phyloP scores from a whole-genome alignment of 2,113 vertebrate species.

The Tretioscincus oriximinensis region DNA sequence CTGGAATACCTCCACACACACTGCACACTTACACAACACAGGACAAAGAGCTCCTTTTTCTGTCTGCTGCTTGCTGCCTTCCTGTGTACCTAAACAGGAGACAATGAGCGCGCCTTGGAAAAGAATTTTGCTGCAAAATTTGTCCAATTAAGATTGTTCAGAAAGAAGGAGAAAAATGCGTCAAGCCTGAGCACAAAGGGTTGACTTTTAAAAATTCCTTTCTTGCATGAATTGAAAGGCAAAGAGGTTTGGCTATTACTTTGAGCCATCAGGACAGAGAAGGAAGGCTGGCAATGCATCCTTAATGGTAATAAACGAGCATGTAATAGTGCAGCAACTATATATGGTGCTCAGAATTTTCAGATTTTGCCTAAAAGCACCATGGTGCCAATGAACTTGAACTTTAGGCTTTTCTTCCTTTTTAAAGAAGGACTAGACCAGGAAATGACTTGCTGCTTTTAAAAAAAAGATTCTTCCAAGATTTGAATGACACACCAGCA shows the following conservation, averaged over 20 bases:
- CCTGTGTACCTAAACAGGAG: neutral
- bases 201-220: neutral
- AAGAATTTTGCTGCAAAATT: neutral
- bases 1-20: constrained; percentile 38
- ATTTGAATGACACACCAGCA: constrained; percentile 59
- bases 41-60: constrained; percentile 52
- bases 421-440: constrained; percentile 30
- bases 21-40: constrained; percentile 48
- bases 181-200: neutral
- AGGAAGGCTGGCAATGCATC: constrained; percentile 52
- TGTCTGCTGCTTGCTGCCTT: constrained; percentile 21
- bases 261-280: constrained; percentile 42
- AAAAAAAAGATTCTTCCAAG: constrained; percentile 46
- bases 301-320: constrained; percentile 55
- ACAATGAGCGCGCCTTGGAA: neutral
- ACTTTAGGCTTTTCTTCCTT: constrained; percentile 36
- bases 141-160: neutral
- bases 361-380: constrained; percentile 47
- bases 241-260: constrained; percentile 48
- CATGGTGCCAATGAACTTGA: constrained; percentile 51
- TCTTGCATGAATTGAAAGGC: constrained; percentile 34
- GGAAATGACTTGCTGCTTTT: constrained; percentile 60
- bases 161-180: neutral
- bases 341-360: constrained; percentile 56
- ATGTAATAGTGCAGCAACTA: constrained; percentile 46